Evolutionary conservation across 2,797 vertebrate species (phyloP), one percentile per base, ranked within the genome.

Genomic region (Pyrocephalus nanus): DNA sequence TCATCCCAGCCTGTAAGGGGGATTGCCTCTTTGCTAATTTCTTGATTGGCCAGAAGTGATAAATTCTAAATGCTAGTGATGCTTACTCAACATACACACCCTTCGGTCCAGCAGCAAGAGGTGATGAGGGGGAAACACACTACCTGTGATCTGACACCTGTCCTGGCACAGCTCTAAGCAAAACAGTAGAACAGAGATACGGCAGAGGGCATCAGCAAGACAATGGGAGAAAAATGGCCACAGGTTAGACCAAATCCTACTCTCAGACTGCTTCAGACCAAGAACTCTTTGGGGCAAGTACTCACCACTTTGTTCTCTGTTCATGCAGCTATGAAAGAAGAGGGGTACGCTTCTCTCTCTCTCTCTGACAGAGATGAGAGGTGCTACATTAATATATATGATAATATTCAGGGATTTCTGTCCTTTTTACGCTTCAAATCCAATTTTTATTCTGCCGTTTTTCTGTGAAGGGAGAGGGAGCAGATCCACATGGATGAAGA

Each of bases 171-270:
- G 72, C 84, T n/a, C 2, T 19, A 45, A 55, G 21, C 50, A 74
- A 67, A 58, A 54, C n/a, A 50, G 53, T 71, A 70, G 47, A 80
- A 36, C 45, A 40, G 18, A 12, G 47, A 57, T 26, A 54, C 0
- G 0, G 55, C 60, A 40, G 62, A 76, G 76, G 38, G 58, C 76
- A 90, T 45, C 78, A 27, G 76, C 82, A 60, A 89, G 48, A 57
- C 81, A 95, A 18, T 3, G 25, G 70, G 30, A 84, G 79, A 60
- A 94, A 94, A 92, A 95, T 84, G 90, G 86, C 87, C 88, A 86
- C 87, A 91, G 76, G 79, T 91, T 88, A 66, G 51, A 15, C 54
- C 29, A 71, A 62, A 7, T 51, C 34, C 26, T 58, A 61, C 58
- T 54, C 70, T 20, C 40, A 12, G 51, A 17, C 51, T 9, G 81